A percentile compares a stretch with the other conserved stretches of the same genome.
Conservation (phyloP, 2,113 vertebrate genomes). For the Malurus melanocephalus region DNA sequence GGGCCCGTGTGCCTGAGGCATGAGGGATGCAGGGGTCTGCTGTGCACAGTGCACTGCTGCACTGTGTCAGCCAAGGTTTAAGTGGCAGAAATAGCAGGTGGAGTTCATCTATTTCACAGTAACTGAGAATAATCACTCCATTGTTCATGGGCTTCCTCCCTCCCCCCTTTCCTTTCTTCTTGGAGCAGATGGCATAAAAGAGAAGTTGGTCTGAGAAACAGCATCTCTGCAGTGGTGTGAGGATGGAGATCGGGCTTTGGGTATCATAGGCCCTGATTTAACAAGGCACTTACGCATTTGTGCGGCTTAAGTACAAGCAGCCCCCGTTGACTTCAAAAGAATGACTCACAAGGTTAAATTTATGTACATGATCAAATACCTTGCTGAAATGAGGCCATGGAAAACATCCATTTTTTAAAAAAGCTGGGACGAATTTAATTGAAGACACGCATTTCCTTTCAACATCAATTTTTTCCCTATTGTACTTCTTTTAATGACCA, state of each 20-base stretch:
- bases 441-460: conserved; percentile 34
- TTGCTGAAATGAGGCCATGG: conserved; percentile 45
- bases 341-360: conserved; percentile 58
- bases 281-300: background rate
- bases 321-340: conserved; percentile 42
- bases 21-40: conserved; percentile 3
- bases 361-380: conserved; percentile 53
- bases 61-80: conserved; percentile 29
- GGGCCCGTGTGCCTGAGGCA: background rate
- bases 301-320: conserved; percentile 17
- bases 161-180: background rate
- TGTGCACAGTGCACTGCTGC: background rate
- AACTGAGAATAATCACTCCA: conserved; percentile 56
- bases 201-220: conserved; percentile 18
- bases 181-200: conserved; percentile 22
- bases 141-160: conserved; percentile 37
- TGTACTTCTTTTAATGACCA: conserved; percentile 42
- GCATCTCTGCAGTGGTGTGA: background rate
- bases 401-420: conserved; percentile 37
- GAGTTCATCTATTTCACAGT: conserved; percentile 53
- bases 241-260: background rate
- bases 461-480: conserved; percentile 3
- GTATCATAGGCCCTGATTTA: conserved; percentile 2
- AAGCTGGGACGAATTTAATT: conserved; percentile 31
- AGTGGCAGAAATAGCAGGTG: conserved; percentile 54